Evolutionary conservation across 2,888 invertebrate genomes (phyloP).

Genomic region (Luffia ferchaultella): DNA sequence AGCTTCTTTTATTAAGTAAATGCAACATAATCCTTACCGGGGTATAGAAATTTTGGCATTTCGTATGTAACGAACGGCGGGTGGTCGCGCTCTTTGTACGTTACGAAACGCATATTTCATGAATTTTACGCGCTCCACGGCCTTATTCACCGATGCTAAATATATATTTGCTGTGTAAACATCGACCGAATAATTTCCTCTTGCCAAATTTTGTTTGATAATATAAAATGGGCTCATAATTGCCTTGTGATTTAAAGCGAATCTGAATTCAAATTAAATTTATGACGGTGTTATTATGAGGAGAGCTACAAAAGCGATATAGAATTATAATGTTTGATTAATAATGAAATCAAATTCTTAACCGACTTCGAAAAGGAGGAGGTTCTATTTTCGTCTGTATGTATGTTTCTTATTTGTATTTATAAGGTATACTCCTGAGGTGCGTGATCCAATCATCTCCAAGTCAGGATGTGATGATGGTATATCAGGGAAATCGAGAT

Average conservation of each 20-base stretch:
- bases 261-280: neutral
- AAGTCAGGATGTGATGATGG: too few species aligned
- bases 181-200: neutral
- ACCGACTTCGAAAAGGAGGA: too few species aligned
- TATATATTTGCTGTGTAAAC: neutral
- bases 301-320: too few species aligned
- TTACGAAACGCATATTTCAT: conserved; percentile 36
- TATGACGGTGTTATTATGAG: too few species aligned
- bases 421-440: too few species aligned
- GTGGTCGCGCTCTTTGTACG: conserved; percentile 28
- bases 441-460: too few species aligned
- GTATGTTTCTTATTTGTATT: too few species aligned
- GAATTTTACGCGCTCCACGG: conserved; percentile 20
- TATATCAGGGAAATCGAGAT: too few species aligned
- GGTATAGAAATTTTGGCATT: conserved; percentile 43
- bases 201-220: neutral
- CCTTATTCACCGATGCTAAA: neutral
- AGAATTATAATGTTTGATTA: too few species aligned
- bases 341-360: too few species aligned
- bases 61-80: conserved; percentile 20
- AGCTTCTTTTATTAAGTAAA: neutral
- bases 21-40: conserved; percentile 9
- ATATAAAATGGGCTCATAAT: neutral
- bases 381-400: too few species aligned
- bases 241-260: neutral